phyloP scores from a whole-genome alignment of 2,113 vertebrate species.

The Anguilla rostrata region DNA sequence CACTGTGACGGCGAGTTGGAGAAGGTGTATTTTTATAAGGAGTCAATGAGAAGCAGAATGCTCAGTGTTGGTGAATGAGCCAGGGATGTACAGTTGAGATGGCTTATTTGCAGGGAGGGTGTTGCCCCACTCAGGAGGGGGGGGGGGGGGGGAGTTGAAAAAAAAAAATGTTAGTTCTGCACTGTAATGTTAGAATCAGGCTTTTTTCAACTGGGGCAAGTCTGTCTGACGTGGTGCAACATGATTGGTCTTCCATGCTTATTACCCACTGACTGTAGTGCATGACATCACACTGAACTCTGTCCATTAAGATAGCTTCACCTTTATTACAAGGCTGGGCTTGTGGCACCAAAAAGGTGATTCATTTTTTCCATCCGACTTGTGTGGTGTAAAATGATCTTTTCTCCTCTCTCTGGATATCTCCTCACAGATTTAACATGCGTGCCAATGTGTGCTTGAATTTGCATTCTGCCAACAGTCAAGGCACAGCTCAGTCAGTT shows the following conservation, averaged over 20 bases:
- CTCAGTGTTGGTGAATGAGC: slow-evolving; percentile 2
- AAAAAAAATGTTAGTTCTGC: too few species aligned
- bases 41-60: neutral
- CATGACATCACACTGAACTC: neutral
- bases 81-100: slow-evolving; percentile 16
- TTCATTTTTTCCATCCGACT: neutral
- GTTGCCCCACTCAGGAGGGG: slow-evolving; percentile 15
- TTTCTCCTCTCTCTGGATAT: neutral
- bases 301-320: neutral
- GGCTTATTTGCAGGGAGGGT: slow-evolving; percentile 43
- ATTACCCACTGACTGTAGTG: neutral
- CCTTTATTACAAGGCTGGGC: neutral
- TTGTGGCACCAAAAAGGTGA: neutral
- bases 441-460: neutral
- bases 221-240: neutral
- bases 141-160: too few species aligned
- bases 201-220: neutral
- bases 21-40: slow-evolving; percentile 22
- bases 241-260: neutral
- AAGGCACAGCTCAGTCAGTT: neutral
- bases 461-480: neutral
- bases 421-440: neutral
- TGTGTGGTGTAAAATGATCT: neutral
- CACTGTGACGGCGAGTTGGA: slow-evolving; percentile 8
- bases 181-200: neutral